Conservation (phyloP, 2,797 vertebrate species). For the Pseudochaenichthys georgianus region DNA sequence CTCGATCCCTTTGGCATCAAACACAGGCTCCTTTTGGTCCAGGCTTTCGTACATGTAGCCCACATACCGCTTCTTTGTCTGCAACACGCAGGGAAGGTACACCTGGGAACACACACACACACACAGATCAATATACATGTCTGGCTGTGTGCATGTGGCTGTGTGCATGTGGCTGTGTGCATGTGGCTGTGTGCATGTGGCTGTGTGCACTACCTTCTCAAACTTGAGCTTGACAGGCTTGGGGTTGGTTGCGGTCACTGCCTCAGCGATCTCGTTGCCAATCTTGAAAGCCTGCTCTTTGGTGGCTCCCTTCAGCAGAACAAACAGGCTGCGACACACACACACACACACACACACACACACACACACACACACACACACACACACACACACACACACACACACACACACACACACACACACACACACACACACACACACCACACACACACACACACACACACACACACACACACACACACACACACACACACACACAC, state of each 20-base stretch:
- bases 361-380: background rate
- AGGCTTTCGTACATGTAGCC: constrained; percentile 98
- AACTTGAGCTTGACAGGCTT: constrained; percentile 97
- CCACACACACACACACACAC: no score
- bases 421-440: no score
- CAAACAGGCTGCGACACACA: constrained; percentile 90
- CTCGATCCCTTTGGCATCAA: constrained; percentile 98
- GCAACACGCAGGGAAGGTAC: constrained; percentile 96
- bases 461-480: no score
- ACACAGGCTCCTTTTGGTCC: constrained; percentile 95
- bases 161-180: no score
- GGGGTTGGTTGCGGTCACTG: constrained; percentile 96
- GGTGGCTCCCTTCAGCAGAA: constrained; percentile 96
- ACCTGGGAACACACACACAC: constrained; percentile 48
- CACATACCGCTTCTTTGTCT: constrained; percentile 98
- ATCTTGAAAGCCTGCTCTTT: constrained; percentile 99
- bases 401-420: no score
- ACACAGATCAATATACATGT: constrained; percentile 14
- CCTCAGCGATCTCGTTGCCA: constrained; percentile 96
- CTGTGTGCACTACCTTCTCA: constrained; percentile 89
- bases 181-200: background rate
- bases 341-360: constrained; percentile 1
- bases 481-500: no score
- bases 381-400: no score
- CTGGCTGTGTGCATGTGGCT: no score